phyloP scores from a whole-genome alignment of 2,797 vertebrate species.

The Schizopygopsis malacanthus region DNA sequence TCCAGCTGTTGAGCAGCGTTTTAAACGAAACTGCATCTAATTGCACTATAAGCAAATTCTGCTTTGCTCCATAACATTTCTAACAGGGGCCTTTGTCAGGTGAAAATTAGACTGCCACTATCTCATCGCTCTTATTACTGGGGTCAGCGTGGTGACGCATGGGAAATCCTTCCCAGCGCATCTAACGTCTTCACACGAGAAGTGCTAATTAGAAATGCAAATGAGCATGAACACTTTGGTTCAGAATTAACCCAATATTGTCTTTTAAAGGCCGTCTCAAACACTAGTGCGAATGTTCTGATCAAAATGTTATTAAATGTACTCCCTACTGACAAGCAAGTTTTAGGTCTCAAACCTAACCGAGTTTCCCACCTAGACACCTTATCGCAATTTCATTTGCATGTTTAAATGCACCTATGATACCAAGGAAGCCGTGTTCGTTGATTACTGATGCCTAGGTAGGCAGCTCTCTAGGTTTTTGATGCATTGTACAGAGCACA shows the following conservation, averaged over 20 bases:
- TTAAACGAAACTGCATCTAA: conserved; percentile 13
- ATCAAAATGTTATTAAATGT: background rate
- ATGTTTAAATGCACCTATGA: background rate
- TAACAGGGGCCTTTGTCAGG: conserved; percentile 31
- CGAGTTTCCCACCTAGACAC: background rate
- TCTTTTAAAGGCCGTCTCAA: background rate
- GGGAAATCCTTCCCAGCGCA: conserved; percentile 52
- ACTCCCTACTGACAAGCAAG: background rate
- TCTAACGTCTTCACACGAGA: conserved; percentile 52
- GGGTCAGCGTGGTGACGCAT: conserved; percentile 14
- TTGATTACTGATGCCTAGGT: background rate
- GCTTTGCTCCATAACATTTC: background rate
- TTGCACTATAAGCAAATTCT: background rate
- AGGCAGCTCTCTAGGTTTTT: background rate
- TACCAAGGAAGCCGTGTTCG: background rate
- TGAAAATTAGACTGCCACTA: conserved; percentile 41
- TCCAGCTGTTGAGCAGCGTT: background rate
- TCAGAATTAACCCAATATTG: conserved; percentile 4
- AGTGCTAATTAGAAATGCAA: conserved; percentile 72
- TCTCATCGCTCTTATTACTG: background rate
- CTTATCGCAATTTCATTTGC: background rate
- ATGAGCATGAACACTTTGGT: conserved; percentile 48
- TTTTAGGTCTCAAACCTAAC: background rate
- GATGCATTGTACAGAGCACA: background rate
- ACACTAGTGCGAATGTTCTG: background rate